Percentiles rank a stretch among this genome's conserved stretches.
These are phyloP conservation scores for Chionoecetes opilio DNA, from an alignment of 1,140 invertebrate genomes.

Conservation along the genomic window DNA sequence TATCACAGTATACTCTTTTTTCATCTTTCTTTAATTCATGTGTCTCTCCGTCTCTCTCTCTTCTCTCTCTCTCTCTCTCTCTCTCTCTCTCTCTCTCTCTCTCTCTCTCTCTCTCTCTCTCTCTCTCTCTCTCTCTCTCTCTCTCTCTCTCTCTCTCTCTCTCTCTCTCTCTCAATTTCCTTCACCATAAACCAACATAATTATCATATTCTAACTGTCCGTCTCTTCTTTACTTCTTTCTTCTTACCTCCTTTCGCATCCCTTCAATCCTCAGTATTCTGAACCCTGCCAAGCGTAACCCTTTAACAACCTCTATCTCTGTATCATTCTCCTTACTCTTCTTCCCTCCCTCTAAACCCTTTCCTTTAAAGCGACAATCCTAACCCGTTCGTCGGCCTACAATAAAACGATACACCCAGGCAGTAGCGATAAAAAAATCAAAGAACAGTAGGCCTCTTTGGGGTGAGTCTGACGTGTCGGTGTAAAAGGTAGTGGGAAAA, in stretches of 20 bases:
- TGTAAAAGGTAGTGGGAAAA: neutral
- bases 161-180: too few relatives aligned
- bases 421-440: neutral
- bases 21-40: too few relatives aligned
- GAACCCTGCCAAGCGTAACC: neutral
- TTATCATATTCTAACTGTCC: too few relatives aligned
- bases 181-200: neutral
- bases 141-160: slow-evolving; percentile 6
- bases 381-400: slow-evolving; percentile 6
- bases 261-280: neutral
- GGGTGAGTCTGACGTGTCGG: neutral
- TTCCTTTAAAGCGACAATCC: neutral
- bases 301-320: neutral
- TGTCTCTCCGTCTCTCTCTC: neutral
- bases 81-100: neutral
- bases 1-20: too few relatives aligned
- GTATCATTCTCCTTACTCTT: slow-evolving; percentile 20
- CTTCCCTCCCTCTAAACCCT: slow-evolving; percentile 1
- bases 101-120: slow-evolving; percentile 6
- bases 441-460: neutral
- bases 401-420: neutral
- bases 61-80: neutral
- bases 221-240: neutral
- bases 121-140: slow-evolving; percentile 2
- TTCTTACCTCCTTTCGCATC: neutral